Conservation (phyloP, 2,797 vertebrate genomes). For the Streptopelia turtur region DNA sequence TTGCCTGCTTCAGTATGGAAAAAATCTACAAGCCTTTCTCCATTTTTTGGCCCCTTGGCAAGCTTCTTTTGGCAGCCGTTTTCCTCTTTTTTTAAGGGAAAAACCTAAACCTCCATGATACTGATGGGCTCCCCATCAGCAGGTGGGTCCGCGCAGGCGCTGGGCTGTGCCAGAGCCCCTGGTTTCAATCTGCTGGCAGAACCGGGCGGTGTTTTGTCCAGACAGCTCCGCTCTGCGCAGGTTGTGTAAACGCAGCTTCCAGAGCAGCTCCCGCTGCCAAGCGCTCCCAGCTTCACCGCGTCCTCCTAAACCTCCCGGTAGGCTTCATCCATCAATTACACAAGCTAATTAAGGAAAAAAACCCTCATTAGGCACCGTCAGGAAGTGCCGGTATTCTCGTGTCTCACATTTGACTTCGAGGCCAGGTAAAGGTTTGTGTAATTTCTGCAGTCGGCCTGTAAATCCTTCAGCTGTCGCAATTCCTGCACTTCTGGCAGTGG, state of each 20-base stretch:
- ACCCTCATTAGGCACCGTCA: not conserved
- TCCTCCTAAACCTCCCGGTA: not conserved
- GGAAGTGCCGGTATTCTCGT: not conserved
- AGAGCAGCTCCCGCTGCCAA: conserved; percentile 55
- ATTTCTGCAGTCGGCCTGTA: not conserved
- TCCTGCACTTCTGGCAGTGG: not conserved
- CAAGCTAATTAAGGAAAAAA: not conserved
- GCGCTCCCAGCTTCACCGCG: not conserved
- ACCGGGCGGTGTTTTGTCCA: conserved; percentile 39
- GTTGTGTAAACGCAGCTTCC: conserved; percentile 50
- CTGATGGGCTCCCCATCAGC: not conserved
- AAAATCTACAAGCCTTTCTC: not conserved
- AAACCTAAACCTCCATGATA: not conserved
- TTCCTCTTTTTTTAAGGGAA: not conserved
- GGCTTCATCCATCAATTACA: not conserved
- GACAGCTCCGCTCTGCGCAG: conserved; percentile 58
- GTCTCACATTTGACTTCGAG: not conserved
- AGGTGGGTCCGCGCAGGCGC: not conserved
- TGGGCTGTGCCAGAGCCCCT: not conserved
- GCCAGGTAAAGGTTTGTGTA: not conserved
- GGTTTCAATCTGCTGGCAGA: conserved; percentile 49
- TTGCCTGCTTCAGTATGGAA: not conserved
- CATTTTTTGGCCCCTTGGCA: not conserved
- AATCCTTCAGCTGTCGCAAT: not conserved
- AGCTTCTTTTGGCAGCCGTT: not conserved